A percentile compares a stretch with the other conserved stretches of the same genome.
These are phyloP conservation scores for Cremastobaeus sp. DNA, from an alignment of 2,888 invertebrate genomes.

Conservation along the genomic window DNA sequence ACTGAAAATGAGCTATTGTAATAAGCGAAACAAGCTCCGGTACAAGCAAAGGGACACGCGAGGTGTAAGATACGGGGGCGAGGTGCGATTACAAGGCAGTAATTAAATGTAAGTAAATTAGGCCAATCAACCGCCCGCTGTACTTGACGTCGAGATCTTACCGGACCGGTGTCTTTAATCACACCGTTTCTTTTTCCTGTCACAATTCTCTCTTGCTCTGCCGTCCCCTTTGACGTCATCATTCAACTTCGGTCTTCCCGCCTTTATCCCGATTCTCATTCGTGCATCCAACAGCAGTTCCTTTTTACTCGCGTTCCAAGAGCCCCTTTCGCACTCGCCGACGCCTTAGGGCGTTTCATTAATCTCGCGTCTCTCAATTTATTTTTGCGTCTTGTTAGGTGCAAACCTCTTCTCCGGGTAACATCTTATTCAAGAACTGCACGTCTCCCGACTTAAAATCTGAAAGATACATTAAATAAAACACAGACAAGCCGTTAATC, in stretches of 20 bases:
- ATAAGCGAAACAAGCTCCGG: too few species aligned
- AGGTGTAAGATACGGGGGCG: too few species aligned
- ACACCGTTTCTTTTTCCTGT: conserved; percentile 56
- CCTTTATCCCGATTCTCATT: conserved; percentile 63
- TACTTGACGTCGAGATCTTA: conserved; percentile 57
- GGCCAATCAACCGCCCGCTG: conserved; percentile 69
- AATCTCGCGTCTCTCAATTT: conserved; percentile 77
- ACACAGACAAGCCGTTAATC: too few species aligned
- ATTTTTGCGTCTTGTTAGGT: conserved; percentile 76
- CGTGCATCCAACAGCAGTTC: conserved; percentile 63
- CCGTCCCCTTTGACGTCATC: conserved; percentile 50
- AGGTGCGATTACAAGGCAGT: conserved; percentile 65
- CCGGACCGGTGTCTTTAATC: conserved; percentile 49
- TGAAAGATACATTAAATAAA: too few species aligned
- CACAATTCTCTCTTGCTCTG: conserved; percentile 47
- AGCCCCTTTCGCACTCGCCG: conserved; percentile 71
- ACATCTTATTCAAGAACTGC: conserved; percentile 67
- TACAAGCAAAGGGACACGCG: too few species aligned
- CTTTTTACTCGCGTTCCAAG: conserved; percentile 62
- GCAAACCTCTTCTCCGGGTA: conserved; percentile 67
- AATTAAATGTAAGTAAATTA: conserved; percentile 77
- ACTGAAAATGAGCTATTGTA: not conserved
- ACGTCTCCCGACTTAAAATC: conserved; percentile 50
- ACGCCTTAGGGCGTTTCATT: conserved; percentile 75
- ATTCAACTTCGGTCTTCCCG: conserved; percentile 46